Percentiles rank a stretch among this genome's conserved stretches.
phyloP scores from a whole-genome alignment of 2,888 invertebrate genomes.

The Chamaedrilus cognettii region DNA sequence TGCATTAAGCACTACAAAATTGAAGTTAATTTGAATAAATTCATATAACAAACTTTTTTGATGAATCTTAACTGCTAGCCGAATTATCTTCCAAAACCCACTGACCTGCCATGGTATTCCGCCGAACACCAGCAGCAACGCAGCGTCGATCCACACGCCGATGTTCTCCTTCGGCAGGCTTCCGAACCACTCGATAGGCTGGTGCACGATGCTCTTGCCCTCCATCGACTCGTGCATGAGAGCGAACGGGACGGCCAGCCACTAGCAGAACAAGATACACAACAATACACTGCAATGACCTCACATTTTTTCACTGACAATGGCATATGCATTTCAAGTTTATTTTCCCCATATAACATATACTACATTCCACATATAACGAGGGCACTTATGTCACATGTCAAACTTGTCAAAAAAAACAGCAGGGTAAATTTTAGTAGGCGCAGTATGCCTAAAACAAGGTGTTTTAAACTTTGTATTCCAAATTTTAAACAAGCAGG shows the following conservation, averaged over 20 bases:
- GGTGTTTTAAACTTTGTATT: no score
- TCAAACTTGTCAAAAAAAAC: no score
- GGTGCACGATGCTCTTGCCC: slow-evolving; percentile 17
- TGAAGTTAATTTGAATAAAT: neutral
- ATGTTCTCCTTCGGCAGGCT: slow-evolving; percentile 15
- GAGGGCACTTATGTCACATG: no score
- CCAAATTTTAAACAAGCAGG: no score
- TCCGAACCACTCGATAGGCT: slow-evolving; percentile 29
- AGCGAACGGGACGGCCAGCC: slow-evolving; percentile 97
- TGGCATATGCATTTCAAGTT: no score
- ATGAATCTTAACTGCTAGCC: neutral
- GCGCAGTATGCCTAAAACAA: no score
- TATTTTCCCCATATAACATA: no score
- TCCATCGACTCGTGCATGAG: slow-evolving; percentile 81
- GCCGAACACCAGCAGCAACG: slow-evolving; percentile 86
- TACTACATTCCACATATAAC: no score
- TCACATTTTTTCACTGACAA: no score
- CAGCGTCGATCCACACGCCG: slow-evolving; percentile 71
- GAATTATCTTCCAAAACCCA: neutral
- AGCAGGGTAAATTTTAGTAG: no score
- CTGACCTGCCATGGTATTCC: slow-evolving; percentile 83
- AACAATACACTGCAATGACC: no score
- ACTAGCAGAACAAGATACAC: slow-evolving; percentile 65
- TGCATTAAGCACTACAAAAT: neutral
- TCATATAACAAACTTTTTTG: neutral